Percentiles rank a stretch among this genome's conserved stretches.
These are phyloP conservation scores for Acrobasis repandana DNA, from an alignment of 2,888 invertebrate genomes.

Conservation along the genomic window DNA sequence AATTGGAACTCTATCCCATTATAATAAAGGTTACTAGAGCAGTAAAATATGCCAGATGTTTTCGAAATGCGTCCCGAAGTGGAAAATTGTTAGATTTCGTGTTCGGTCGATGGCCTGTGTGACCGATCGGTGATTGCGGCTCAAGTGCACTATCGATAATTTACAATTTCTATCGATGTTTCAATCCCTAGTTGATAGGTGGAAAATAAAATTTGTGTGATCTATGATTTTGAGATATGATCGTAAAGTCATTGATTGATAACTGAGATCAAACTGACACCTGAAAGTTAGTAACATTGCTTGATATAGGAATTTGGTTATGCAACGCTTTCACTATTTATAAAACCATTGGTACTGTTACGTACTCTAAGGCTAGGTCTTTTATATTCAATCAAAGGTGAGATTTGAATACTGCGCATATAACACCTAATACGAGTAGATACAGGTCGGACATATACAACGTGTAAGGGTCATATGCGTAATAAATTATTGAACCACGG, in stretches of 20 bases:
- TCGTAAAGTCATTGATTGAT: background rate
- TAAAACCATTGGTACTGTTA: too few relatives aligned
- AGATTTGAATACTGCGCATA: too few relatives aligned
- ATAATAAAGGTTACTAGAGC: conserved; percentile 39
- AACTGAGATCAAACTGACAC: too few relatives aligned
- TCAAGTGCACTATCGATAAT: conserved; percentile 35
- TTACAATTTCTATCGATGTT: background rate
- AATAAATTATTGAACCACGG: too few relatives aligned
- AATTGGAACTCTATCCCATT: conserved; percentile 41
- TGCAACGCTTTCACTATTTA: too few relatives aligned
- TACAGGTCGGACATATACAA: too few relatives aligned
- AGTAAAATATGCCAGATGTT: conserved; percentile 59
- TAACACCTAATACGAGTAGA: too few relatives aligned
- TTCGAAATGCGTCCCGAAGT: conserved; percentile 65
- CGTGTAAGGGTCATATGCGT: too few relatives aligned
- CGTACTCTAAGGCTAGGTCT: too few relatives aligned
- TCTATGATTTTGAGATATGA: background rate
- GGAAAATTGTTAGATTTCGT: conserved; percentile 74
- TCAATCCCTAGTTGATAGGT: background rate
- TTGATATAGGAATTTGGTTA: too few relatives aligned
- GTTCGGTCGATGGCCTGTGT: conserved; percentile 67
- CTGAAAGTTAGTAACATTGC: too few relatives aligned
- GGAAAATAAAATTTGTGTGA: background rate
- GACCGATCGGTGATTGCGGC: conserved; percentile 62
- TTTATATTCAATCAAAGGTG: too few relatives aligned